Percentiles rank a stretch among this genome's conserved stretches.
Conservation (phyloP, 1,140 invertebrate genomes). For the Agraylea sexmaculata region DNA sequence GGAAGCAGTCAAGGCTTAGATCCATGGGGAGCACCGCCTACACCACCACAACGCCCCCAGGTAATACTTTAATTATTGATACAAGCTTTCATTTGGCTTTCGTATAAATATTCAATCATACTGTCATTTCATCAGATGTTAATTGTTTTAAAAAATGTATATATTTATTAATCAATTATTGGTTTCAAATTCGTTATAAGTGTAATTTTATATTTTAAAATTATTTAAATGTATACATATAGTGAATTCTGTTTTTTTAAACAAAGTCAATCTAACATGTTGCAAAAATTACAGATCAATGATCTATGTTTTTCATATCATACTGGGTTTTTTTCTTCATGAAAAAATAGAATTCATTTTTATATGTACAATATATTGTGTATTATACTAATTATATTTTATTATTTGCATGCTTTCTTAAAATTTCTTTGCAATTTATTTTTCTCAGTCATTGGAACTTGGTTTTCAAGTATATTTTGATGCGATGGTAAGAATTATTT, state of each 20-base stretch:
- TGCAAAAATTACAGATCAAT: not conserved
- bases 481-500: conserved; percentile 17
- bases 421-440: conserved; percentile 13
- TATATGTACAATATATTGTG: not conserved
- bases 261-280: not conserved
- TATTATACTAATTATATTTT: conserved; percentile 8
- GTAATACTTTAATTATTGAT: conserved; percentile 2
- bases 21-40: conserved; percentile 59
- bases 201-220: too few relatives aligned
- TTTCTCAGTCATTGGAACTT: conserved; percentile 21
- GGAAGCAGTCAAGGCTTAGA: conserved; percentile 38
- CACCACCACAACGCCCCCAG: conserved; percentile 27
- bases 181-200: not conserved
- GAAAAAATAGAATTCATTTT: conserved; percentile 6
- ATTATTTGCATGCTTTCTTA: conserved; percentile 15
- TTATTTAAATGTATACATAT: too few relatives aligned
- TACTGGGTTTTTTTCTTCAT: too few relatives aligned
- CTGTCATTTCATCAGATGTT: not conserved
- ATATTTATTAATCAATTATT: not conserved
- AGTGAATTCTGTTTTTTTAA: not conserved
- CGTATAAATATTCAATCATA: not conserved
- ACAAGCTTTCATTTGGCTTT: not conserved
- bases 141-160: not conserved
- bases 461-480: conserved; percentile 19
- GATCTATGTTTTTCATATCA: not conserved